Percentiles rank a stretch among this genome's conserved stretches.
phyloP scores from a whole-genome alignment of 2,797 vertebrate species.

The Sitta carolinensis region DNA sequence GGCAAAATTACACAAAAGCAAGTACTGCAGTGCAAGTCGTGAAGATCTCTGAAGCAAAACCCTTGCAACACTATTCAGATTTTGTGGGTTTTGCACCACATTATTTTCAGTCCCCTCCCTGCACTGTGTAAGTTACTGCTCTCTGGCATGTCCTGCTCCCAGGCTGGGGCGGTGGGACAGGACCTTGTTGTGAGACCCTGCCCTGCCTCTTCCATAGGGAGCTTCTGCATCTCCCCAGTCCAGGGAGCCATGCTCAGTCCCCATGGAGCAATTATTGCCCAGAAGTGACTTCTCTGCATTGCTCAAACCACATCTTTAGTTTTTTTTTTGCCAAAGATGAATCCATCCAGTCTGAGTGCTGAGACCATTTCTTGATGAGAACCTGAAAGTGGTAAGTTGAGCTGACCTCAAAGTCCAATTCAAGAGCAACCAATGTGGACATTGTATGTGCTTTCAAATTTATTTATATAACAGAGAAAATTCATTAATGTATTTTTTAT shows the following conservation, averaged over 20 bases:
- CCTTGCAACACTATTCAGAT: neutral
- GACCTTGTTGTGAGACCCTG: neutral
- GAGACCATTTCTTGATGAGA: neutral
- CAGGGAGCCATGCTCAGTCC: neutral
- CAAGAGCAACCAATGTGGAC: neutral
- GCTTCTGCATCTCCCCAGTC: fast-evolving
- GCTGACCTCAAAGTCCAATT: neutral
- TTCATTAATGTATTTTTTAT: neutral
- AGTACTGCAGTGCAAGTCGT: neutral
- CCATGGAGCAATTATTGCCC: neutral
- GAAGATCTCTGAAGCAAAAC: neutral
- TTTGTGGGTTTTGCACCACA: neutral
- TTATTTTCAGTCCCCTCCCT: neutral
- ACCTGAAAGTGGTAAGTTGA: neutral
- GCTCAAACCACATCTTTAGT: neutral
- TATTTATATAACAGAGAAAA: neutral
- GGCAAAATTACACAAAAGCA: neutral
- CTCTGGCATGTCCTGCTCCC: neutral
- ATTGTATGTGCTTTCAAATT: neutral
- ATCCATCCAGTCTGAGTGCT: neutral
- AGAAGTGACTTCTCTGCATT: neutral
- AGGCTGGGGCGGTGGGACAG: neutral
- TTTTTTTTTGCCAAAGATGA: neutral
- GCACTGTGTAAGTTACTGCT: neutral
- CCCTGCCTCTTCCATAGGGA: neutral